Evolutionary conservation across 2,113 vertebrate species (phyloP).

Genomic region (Gadus macrocephalus): DNA sequence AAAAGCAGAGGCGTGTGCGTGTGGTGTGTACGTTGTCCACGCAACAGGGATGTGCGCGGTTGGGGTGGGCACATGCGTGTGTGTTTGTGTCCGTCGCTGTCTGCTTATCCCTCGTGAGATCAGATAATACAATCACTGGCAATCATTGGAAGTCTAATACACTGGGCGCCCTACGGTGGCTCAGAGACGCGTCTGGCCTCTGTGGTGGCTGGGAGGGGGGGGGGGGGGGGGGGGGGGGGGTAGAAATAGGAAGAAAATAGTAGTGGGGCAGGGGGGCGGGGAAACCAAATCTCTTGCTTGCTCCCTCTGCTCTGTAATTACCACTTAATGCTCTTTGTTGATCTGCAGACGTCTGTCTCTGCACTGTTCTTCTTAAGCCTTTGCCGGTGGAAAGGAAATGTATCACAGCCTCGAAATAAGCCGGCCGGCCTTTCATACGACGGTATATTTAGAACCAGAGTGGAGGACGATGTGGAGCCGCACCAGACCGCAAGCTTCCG

Average conservation of each 20-base stretch:
- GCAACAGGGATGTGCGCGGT: too few relatives aligned
- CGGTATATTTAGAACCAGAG: conserved; percentile 67
- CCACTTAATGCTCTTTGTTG: conserved; percentile 66
- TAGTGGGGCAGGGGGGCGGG: background rate
- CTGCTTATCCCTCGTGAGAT: conserved; percentile 52
- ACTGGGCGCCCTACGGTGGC: conserved; percentile 60
- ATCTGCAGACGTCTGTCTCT: conserved; percentile 62
- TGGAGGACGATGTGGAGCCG: conserved; percentile 52
- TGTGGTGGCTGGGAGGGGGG: conserved; percentile 60
- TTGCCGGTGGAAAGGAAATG: conserved; percentile 38
- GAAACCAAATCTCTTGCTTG: conserved; percentile 28
- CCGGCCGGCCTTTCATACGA: conserved; percentile 67
- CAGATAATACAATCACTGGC: conserved; percentile 64
- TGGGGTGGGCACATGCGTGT: conserved; percentile 24
- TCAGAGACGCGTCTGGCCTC: conserved; percentile 60
- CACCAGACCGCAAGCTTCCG: conserved; percentile 64
- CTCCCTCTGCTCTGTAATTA: conserved; percentile 62
- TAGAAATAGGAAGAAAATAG: background rate
- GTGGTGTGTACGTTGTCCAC: conserved; percentile 10
- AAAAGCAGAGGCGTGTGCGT: conserved; percentile 48
- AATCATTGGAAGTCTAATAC: conserved; percentile 61
- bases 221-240: conserved; percentile 39
- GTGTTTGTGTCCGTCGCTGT: conserved; percentile 34
- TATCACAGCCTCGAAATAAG: conserved; percentile 65
- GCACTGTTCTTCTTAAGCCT: conserved; percentile 33